A percentile compares a stretch with the other conserved stretches of the same genome.
Conservation (phyloP, 2,888 invertebrate genomes). For the Thereva nobilitata region DNA sequence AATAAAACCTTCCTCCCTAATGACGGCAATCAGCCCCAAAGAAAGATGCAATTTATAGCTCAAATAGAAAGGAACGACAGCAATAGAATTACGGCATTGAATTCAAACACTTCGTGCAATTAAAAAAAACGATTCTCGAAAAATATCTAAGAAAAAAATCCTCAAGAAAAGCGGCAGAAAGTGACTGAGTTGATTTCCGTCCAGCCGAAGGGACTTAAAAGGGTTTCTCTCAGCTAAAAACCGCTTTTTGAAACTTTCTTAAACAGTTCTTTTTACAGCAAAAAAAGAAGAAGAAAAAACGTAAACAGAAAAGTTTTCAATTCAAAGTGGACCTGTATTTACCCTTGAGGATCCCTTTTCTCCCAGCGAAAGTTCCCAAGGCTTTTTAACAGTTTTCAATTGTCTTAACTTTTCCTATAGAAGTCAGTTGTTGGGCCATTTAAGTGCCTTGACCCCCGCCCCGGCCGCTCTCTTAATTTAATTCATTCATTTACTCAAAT, state of each 20-base stretch:
- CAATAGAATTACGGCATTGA: background rate
- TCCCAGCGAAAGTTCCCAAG: slow-evolving; percentile 7
- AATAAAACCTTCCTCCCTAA: too few relatives aligned
- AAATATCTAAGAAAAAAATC: background rate
- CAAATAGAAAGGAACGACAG: background rate
- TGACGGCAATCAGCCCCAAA: too few relatives aligned
- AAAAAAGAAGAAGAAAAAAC: background rate
- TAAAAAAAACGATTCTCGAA: too few relatives aligned
- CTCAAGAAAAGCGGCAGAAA: slow-evolving; percentile 16
- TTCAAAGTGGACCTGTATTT: slow-evolving; percentile 23
- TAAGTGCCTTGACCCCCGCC: slow-evolving; percentile 13
- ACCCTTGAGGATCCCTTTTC: background rate
- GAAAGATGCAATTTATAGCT: background rate
- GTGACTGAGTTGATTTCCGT: slow-evolving; percentile 17
- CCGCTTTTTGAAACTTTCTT: slow-evolving; percentile 31
- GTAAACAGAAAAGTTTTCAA: slow-evolving; percentile 32
- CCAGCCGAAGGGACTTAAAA: slow-evolving; percentile 24
- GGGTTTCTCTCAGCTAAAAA: slow-evolving; percentile 21
- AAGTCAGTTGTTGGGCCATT: slow-evolving; percentile 11
- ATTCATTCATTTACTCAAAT: slow-evolving; percentile 25
- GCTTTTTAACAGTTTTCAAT: slow-evolving; percentile 30
- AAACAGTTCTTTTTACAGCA: slow-evolving; percentile 16
- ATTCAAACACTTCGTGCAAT: background rate
- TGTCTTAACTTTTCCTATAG: slow-evolving; percentile 25
- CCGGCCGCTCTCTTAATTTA: slow-evolving; percentile 20